Base-by-base conservation (phyloP, 2,113 vertebrate genomes). In the Eulacestoma nigropectus region DNA sequence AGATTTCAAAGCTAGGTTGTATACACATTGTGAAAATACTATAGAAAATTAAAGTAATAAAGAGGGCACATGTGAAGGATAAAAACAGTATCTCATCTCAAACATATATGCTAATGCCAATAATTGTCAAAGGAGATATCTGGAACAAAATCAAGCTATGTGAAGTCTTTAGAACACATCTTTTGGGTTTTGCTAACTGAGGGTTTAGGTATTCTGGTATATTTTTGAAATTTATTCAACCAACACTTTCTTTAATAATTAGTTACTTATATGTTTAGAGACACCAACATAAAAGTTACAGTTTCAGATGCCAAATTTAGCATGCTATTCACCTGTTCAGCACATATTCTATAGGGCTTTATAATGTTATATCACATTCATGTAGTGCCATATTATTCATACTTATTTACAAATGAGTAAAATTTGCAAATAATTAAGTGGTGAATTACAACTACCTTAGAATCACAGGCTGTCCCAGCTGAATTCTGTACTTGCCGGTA, bases 241-340 rank as follows among this genome's bases (percentile, higher is more conserved):
- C 10, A 39, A 21, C 6, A 5, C 4, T 5, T 55, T 62, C 9
- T 67, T 70, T 29, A 57, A 10, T 30, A 78, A 39, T 22, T 39
- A 37, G 11, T 70, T 39, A 17, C 4, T 59, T 60, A 1, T 16
- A 35, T 23, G 13, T 42, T 23, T 83, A 18, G 7, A 76, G 26
- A 39, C 5, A 44, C 7, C 4, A 57, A 67, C 7, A 42, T 16
- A 49, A 63, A 62, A 49, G 4, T 67, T 72, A 42, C 4, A 62
- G 27, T n/a, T 25, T 4, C 3, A 3, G 0, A 52, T 4, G 5
- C 1, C 14, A 84, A 39, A 68, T 42, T 74, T 59, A 39, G 2
- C 17, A 39, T 59, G 3, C 4, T 70, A 7, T 37, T 94, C 9
- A 60, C 23, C 50, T 70, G 8, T 29, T 37, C 14, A 39, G 22